phyloP scores from a whole-genome alignment of 2,113 vertebrate genomes.

The Rutilus rutilus region DNA sequence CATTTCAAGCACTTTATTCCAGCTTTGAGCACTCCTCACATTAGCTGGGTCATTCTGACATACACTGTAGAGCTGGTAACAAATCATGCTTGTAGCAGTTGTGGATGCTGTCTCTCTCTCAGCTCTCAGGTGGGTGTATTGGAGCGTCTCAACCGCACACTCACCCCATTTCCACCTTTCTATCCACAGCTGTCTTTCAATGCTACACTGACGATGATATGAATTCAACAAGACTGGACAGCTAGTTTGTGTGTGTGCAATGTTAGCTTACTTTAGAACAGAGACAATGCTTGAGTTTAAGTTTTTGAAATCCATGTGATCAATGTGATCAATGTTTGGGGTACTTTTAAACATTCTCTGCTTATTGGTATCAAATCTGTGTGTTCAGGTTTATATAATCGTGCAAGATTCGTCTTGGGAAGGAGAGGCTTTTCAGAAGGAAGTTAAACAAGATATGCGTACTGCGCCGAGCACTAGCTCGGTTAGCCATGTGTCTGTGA shows the following conservation, averaged over 20 bases:
- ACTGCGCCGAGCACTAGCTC: background rate
- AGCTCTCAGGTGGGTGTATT: slow-evolving; percentile 57
- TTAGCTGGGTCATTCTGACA: slow-evolving; percentile 45
- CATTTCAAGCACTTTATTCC: slow-evolving; percentile 28
- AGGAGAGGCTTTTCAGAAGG: background rate
- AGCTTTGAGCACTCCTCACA: slow-evolving; percentile 13
- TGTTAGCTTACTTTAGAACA: background rate
- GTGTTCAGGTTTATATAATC: background rate
- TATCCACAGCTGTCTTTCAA: slow-evolving; percentile 51
- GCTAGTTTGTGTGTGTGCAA: slow-evolving; percentile 9
- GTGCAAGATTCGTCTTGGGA: background rate
- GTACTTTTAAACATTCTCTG: background rate
- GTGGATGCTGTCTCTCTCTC: slow-evolving; percentile 26
- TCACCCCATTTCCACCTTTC: slow-evolving; percentile 13
- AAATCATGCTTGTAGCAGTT: slow-evolving; percentile 51
- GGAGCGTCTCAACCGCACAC: slow-evolving; percentile 42
- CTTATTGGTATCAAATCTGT: background rate
- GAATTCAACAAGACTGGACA: slow-evolving; percentile 8
- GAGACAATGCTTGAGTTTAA: background rate
- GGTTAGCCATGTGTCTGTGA: slow-evolving; percentile 40
- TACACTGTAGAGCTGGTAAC: slow-evolving; percentile 52
- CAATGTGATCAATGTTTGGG: background rate
- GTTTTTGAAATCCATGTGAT: background rate
- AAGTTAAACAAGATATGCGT: background rate
- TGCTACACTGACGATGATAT: slow-evolving; percentile 25